Evolutionary conservation across 2,113 vertebrate species (phyloP).

Genomic region (Aptenodytes patagonicus): DNA sequence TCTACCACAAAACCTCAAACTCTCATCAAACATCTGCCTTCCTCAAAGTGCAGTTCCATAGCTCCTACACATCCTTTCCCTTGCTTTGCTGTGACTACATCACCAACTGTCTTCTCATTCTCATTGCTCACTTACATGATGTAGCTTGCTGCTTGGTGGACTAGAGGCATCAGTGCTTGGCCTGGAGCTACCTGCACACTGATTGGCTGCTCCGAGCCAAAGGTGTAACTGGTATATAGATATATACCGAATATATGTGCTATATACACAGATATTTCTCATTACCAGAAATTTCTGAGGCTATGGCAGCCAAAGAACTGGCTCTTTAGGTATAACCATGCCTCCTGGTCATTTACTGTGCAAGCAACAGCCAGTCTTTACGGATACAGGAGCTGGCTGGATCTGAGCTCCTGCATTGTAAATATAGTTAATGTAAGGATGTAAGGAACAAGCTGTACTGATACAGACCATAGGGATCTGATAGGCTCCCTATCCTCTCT

Average conservation of each 20-base stretch:
- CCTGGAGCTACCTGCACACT: not conserved
- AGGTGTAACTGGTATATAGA: not conserved
- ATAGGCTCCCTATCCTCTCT: not conserved
- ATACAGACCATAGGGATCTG: not conserved
- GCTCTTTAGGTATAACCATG: not conserved
- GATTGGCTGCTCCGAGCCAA: not conserved
- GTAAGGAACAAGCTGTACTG: not conserved
- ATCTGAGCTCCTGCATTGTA: not conserved
- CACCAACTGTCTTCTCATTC: not conserved
- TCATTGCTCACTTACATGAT: not conserved
- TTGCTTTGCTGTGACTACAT: not conserved
- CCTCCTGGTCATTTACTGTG: not conserved
- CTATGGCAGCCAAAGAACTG: not conserved
- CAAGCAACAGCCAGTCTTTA: not conserved
- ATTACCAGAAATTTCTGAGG: not conserved
- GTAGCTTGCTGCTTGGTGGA: not conserved
- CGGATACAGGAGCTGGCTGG: not conserved
- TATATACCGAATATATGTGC: not conserved
- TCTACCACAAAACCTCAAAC: not conserved
- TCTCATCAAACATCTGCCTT: not conserved
- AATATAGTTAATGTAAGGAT: not conserved
- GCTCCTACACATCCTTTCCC: not conserved
- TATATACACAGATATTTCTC: not conserved
- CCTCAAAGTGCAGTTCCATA: not conserved
- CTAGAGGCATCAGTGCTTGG: not conserved